Base-by-base conservation (phyloP, 2,888 invertebrate genomes). In the Bombylius major region DNA sequence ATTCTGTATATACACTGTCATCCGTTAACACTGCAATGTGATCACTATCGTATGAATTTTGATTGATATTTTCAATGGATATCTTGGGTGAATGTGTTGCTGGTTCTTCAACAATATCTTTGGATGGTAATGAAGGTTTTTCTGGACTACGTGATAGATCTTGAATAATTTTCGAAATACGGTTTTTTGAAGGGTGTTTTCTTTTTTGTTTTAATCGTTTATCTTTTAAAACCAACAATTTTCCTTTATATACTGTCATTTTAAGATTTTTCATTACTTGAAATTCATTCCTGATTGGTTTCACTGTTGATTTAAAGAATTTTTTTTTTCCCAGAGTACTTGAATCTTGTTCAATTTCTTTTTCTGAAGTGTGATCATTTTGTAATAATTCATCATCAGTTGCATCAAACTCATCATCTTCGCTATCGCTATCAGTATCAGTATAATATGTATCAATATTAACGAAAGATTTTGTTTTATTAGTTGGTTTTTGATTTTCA, bases 241-340 rank as follows among this genome's bases (percentile, higher is more conserved):
- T 70, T 0, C 72, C 72, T 56, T 70, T 66, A 34, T 59, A 67
- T 0, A 72, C 65, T 5, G 66, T 69, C 12, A 68, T 71, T 4
- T 64, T 67, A 5, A 72, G 69, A 47, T 68, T 68, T 32, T 66
- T 66, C 1, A 71, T 71, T 9, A 72, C 68, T 32, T 65, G 64
- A 5, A 73, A 67, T 52, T 71, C 69, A 62, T 69, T 72, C 32
- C 63, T 64, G 1, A 67, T 67, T 42, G 65, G 66, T 2, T 64
- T 61, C 0, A 57, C 56, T 0, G 69, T 69, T 0, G 70, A 69
- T 58, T 70, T 73, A 46, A 72, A 73, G 57, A 72, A 73, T 61
- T 70, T 71, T 4, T 65, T 65, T 33, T 67, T 68, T 11, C 58
- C 31, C 11, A n/a, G 8, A 6, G 6, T n/a, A 23, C 34, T 34